phyloP scores from a whole-genome alignment of 2,888 invertebrate genomes.

The Tipula vernalis region DNA sequence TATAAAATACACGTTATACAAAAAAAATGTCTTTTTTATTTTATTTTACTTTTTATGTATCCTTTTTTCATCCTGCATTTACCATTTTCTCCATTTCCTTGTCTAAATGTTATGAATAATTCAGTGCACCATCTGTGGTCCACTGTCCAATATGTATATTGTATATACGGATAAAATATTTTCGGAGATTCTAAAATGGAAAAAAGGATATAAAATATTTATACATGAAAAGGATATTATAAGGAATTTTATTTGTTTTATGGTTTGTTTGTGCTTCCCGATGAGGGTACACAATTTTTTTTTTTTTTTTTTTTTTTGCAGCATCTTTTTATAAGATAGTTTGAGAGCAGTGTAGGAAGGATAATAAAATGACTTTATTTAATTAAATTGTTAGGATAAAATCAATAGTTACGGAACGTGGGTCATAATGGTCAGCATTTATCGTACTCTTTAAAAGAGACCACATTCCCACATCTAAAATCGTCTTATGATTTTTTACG shows the following conservation, averaged over 20 bases:
- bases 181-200: background rate
- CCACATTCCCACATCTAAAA: too few relatives aligned
- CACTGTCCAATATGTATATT: background rate
- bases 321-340: background rate
- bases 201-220: background rate
- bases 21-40: background rate
- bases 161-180: background rate
- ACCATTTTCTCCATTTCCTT: background rate
- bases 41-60: background rate
- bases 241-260: background rate
- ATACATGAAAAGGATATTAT: background rate
- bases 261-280: background rate
- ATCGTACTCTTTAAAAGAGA: too few relatives aligned
- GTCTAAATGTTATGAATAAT: background rate
- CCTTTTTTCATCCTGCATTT: background rate
- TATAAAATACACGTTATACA: background rate
- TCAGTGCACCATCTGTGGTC: constrained; percentile 4
- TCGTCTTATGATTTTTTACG: too few relatives aligned
- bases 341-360: background rate
- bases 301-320: background rate
- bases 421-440: too few relatives aligned
- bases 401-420: too few relatives aligned
- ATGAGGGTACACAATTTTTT: background rate
- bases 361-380: background rate
- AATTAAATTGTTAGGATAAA: background rate